phyloP scores from a whole-genome alignment of 37 sponge, comb jelly and placozoan genomes.

The Beroe forskalii region DNA sequence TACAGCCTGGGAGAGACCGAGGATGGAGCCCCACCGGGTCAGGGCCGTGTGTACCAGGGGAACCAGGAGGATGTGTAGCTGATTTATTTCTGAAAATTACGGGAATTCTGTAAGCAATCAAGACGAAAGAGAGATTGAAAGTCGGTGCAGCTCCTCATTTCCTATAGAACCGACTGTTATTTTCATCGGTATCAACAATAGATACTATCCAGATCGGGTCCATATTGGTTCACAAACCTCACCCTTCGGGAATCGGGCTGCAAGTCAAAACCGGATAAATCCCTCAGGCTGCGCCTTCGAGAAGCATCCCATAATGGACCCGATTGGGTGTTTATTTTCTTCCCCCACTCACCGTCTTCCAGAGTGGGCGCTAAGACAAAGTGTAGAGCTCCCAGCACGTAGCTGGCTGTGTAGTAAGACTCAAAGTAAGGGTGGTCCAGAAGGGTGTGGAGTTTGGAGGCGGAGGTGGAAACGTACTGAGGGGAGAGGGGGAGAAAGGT shows the following conservation, averaged over 20 bases:
- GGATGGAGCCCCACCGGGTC: constrained; percentile 29
- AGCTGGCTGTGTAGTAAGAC: constrained; percentile 64
- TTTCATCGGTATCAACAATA: no score
- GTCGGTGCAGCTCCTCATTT: no score
- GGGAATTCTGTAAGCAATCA: no score
- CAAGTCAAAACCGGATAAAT: no score
- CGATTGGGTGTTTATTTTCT: no score
- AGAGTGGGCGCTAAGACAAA: constrained; percentile 40
- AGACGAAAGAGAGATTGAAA: no score
- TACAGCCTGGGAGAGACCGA: neutral
- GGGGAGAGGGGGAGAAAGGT: neutral
- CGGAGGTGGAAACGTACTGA: constrained; percentile 55
- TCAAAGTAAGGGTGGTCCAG: constrained; percentile 63
- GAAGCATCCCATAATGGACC: no score
- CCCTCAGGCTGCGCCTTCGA: no score
- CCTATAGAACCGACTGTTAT: no score
- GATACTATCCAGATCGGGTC: no score
- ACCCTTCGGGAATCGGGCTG: no score
- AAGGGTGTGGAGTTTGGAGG: constrained; percentile 56
- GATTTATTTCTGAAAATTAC: constrained; percentile 44
- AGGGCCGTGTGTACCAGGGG: constrained; percentile 66
- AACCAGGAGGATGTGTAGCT: constrained; percentile 42
- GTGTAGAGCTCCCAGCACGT: constrained; percentile 58
- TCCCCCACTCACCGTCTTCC: constrained; percentile 48
- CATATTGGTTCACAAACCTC: no score